Conservation (phyloP, 2,113 vertebrate genomes). For the Xiphophorus couchianus region DNA sequence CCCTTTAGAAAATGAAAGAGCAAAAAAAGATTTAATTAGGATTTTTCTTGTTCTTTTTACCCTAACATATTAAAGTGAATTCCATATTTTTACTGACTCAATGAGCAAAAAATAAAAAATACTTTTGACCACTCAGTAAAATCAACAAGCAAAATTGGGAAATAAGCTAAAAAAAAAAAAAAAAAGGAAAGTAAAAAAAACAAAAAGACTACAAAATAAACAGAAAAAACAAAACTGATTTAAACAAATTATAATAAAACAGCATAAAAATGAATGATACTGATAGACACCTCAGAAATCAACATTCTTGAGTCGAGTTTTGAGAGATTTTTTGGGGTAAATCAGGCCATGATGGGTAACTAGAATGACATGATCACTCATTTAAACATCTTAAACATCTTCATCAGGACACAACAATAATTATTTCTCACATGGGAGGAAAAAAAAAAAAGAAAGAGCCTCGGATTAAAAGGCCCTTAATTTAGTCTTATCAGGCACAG, state of each 20-base stretch:
- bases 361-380: not conserved
- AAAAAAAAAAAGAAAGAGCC: not conserved
- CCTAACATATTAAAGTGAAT: no score
- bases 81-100: not conserved
- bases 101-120: no score
- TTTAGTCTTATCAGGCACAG: constrained; percentile 17
- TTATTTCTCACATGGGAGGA: not conserved
- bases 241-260: no score
- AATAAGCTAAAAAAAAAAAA: not conserved
- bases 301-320: not conserved
- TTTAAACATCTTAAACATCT: not conserved
- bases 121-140: not conserved
- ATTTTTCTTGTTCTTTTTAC: no score
- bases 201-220: no score
- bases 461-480: constrained; percentile 16
- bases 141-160: not conserved
- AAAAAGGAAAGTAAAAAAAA: not conserved
- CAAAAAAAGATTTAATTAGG: no score
- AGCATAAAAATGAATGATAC: no score
- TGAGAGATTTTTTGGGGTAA: not conserved
- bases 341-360: not conserved
- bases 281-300: no score
- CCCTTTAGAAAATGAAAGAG: no score
- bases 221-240: no score
- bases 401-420: not conserved